Evolutionary conservation across 2,797 vertebrate species (phyloP), one percentile per base, ranked within the genome.

Genomic region (Harpagifer antarcticus): DNA sequence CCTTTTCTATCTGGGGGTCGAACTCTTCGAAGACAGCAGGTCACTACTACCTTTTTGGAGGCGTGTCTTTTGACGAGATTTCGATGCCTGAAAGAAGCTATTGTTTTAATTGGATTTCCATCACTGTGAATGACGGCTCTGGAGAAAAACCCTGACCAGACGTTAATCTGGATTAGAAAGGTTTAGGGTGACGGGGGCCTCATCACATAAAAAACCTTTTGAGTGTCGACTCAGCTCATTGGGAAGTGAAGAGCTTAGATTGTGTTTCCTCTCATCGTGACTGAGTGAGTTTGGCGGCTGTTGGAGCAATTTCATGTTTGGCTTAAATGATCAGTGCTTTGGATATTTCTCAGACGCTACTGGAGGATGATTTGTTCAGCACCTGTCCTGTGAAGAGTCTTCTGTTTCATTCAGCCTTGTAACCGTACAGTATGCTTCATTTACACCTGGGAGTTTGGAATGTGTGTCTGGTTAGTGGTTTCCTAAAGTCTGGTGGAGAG

Each of bases 81-180:
- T 48, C 57, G 44, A 52, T 1, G 73, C 14, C 16, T 42, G 43
- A 53, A 69, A 37, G 13, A 12, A 45, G 15, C 12, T 65, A 0
- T 76, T 61, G 49, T 53, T 37, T 73, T 68, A 83, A 82, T 44
- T 64, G 49, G 83, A 88, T 85, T 81, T 72, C 40, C 60, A 50
- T 59, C 53, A 17, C 6, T 44, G 63, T 43, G 52, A 73, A 52
- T 43, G 72, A 19, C n/a, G 37, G 3, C n/a, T 0, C 4, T 9
- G 27, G 13, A 47, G 78, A 50, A 19, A 60, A 58, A 9, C 7
- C 54, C 57, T 7, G 56, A 70, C 11, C 31, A 2, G 64, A 13
- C 55, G 23, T 68, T 87, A 80, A 86, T 88, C 81, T 43, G 82
- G 86, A 86, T 84, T 83, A 91, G 15, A 15, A 2, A 3, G 19